These are phyloP conservation scores for Peucedramus taeniatus DNA, from an alignment of 2,113 vertebrate genomes.

Conservation along the genomic window DNA sequence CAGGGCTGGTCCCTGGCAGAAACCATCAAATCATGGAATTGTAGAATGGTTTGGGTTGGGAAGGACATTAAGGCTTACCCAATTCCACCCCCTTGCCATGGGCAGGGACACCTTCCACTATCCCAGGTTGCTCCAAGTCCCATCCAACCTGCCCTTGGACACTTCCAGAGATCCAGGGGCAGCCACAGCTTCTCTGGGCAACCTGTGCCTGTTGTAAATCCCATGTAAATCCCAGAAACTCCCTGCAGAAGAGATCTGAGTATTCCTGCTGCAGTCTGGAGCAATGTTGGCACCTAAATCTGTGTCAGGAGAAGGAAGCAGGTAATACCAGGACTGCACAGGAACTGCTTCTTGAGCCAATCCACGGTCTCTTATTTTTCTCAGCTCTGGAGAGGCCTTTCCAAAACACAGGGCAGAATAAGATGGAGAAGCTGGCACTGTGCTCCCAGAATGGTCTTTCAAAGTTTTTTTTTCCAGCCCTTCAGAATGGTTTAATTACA, in stretches of 20 bases:
- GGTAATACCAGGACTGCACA: too few relatives aligned
- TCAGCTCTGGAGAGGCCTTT: neutral
- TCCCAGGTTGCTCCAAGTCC: neutral
- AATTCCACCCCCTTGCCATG: neutral
- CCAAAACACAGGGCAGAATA: neutral
- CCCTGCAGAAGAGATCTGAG: neutral
- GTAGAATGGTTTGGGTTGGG: neutral
- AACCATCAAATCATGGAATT: neutral
- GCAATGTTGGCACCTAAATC: neutral
- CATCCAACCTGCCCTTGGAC: accelerated
- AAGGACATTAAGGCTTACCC: neutral
- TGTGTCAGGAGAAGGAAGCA: neutral
- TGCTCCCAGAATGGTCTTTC: neutral
- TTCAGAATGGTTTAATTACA: neutral
- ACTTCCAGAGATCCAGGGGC: neutral
- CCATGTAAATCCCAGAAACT: neutral
- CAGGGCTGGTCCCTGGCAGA: neutral
- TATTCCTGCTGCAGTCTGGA: neutral
- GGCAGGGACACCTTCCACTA: neutral
- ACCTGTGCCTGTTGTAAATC: neutral
- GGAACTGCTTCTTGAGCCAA: neutral
- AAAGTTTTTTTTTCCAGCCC: neutral
- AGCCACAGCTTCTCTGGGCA: neutral
- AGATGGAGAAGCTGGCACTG: neutral
- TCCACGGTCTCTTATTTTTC: neutral